phyloP scores from a whole-genome alignment of 2,797 vertebrate genomes.

The Myripristis jacobus region DNA sequence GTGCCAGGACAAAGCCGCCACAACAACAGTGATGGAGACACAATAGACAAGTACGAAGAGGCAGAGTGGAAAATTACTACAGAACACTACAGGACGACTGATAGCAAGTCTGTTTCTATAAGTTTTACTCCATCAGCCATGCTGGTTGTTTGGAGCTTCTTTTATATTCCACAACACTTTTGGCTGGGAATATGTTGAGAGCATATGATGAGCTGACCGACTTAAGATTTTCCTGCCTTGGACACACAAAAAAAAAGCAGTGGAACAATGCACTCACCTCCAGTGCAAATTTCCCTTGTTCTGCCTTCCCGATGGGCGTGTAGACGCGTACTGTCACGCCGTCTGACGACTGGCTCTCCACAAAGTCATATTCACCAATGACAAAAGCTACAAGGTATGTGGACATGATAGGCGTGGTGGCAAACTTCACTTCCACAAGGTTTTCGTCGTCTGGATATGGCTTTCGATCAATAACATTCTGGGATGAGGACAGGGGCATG shows the following conservation, averaged over 20 bases:
- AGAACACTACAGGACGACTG: too few relatives aligned
- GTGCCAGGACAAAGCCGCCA: too few relatives aligned
- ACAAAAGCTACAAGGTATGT: conserved; percentile 98
- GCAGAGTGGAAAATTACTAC: too few relatives aligned
- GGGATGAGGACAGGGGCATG: conserved; percentile 18
- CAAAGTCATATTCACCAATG: conserved; percentile 97
- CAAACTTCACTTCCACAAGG: conserved; percentile 96
- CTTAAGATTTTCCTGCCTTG: neutral
- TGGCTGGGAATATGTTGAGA: neutral
- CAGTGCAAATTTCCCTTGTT: conserved; percentile 97
- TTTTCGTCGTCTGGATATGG: conserved; percentile 93
- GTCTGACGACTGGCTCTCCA: conserved; percentile 94
- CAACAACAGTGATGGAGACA: too few relatives aligned
- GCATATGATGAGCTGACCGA: neutral
- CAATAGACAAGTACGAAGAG: too few relatives aligned
- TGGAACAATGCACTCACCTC: conserved; percentile 86
- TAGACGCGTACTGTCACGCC: conserved; percentile 95
- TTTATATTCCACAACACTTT: too few relatives aligned
- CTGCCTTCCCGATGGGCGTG: conserved; percentile 95
- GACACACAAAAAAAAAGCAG: neutral
- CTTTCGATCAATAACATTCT: conserved; percentile 95
- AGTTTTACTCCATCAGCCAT: too few relatives aligned
- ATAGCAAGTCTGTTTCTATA: too few relatives aligned
- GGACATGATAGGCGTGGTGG: conserved; percentile 95
- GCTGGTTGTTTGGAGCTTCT: too few relatives aligned